Evolutionary conservation across 2,888 invertebrate species (phyloP).

Genomic region (Athrips mouffetella): DNA sequence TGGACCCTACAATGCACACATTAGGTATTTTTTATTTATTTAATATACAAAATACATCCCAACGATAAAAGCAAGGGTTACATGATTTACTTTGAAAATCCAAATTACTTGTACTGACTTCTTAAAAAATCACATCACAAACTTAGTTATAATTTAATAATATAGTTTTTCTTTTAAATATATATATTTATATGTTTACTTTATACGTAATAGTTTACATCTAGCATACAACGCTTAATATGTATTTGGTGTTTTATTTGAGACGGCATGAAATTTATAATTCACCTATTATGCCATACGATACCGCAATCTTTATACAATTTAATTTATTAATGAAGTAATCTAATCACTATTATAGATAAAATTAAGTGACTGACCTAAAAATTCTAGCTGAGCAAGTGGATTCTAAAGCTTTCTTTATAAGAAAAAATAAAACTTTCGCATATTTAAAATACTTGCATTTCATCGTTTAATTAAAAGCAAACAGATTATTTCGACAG

Average conservation of each 20-base stretch:
- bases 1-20: conserved; percentile 32
- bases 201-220: conserved; percentile 33
- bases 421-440: no score
- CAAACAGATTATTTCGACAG: no score
- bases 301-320: no score
- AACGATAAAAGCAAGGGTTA: conserved; percentile 54
- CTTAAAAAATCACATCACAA: conserved; percentile 60
- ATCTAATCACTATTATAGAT: no score
- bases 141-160: conserved; percentile 39
- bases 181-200: conserved; percentile 19
- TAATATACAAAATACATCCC: conserved; percentile 46
- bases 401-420: no score
- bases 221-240: conserved; percentile 40
- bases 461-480: no score
- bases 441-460: no score
- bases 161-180: conserved; percentile 28
- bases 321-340: no score
- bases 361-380: no score
- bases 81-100: conserved; percentile 55
- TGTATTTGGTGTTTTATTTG: conserved; percentile 1
- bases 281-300: no score
- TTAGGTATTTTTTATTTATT: conserved; percentile 27
- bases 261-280: no score
- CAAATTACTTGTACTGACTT: conserved; percentile 60
- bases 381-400: no score